Base-by-base conservation (phyloP, 2,888 invertebrate genomes). In the Gari tellinella region DNA sequence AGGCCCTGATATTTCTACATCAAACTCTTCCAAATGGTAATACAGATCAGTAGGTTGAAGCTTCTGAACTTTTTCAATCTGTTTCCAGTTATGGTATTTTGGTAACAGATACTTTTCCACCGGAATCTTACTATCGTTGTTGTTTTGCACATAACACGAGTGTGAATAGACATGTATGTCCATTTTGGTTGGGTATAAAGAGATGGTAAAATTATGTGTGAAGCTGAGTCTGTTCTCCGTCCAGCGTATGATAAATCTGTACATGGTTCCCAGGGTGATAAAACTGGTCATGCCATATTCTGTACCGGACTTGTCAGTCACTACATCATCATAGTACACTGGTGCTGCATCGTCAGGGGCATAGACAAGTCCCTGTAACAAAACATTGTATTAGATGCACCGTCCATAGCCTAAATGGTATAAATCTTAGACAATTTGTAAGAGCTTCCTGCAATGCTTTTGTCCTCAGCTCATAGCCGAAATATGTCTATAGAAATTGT, bases 341-440 rank as follows among this genome's bases (percentile, higher is more conserved):
- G 84, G 84, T 21, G 23, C 4, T 14, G 19, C 14, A n/a, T 64
- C 67, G 49, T 78, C 65, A 31, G 63, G 37, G n/a, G 82, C 58
- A 37, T 73, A 84, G 14, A 80, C 56, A 25, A 84, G 56, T 40
- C 60, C 73, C 84, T 84, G 80, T 48, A 82, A 76, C 21, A 61
- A 7, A 53, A 52, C n/a, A n/a, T n/a, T n/a, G n/a, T n/a, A n/a
- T n/a, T n/a, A n/a, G n/a, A n/a, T n/a, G n/a, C n/a, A n/a, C n/a
- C n/a, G n/a, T n/a, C n/a, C n/a, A n/a, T n/a, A 41, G n/a, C 14
- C 14, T 41, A 3, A 41, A 41, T 25, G 10, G 40, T 12, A 12
- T 40, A 12, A 8, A 40, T 12, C 40, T 40, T 40, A 14, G 40
- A 14, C 14, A 8, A n/a, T n/a, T n/a, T n/a, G n/a, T n/a, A n/a